Conservation (phyloP, 2,113 vertebrate species). For the Ginglymostoma cirratum region DNA sequence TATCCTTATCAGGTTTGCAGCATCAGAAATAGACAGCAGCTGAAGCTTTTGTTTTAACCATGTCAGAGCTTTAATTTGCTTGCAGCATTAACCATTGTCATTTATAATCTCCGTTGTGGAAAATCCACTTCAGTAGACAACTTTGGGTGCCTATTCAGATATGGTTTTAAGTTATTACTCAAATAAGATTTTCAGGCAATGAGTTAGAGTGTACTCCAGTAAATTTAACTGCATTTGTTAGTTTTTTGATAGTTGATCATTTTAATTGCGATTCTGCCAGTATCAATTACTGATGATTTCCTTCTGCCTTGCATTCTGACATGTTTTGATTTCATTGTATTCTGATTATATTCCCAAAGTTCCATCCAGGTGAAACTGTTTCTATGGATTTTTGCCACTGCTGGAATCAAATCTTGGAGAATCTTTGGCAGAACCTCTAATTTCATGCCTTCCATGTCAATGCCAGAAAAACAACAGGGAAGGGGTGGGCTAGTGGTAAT, state of each 20-base stretch:
- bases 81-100: neutral
- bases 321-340: neutral
- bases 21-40: neutral
- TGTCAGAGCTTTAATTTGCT: neutral
- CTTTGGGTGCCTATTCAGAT: neutral
- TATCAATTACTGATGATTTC: neutral
- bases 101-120: neutral
- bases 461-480: neutral
- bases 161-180: neutral
- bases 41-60: constrained; percentile 9
- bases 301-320: neutral
- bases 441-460: neutral
- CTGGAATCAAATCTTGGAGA: too few species aligned
- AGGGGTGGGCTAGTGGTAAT: too few species aligned
- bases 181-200: neutral
- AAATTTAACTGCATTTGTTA: neutral
- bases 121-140: neutral
- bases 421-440: too few species aligned
- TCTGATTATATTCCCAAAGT: neutral
- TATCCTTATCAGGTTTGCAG: neutral
- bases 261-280: neutral
- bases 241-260: too few species aligned
- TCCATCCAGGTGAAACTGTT: neutral
- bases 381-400: neutral
- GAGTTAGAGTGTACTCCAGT: neutral